Base-by-base conservation (phyloP, 2,113 vertebrate genomes). In the Sebastes fasciatus region DNA sequence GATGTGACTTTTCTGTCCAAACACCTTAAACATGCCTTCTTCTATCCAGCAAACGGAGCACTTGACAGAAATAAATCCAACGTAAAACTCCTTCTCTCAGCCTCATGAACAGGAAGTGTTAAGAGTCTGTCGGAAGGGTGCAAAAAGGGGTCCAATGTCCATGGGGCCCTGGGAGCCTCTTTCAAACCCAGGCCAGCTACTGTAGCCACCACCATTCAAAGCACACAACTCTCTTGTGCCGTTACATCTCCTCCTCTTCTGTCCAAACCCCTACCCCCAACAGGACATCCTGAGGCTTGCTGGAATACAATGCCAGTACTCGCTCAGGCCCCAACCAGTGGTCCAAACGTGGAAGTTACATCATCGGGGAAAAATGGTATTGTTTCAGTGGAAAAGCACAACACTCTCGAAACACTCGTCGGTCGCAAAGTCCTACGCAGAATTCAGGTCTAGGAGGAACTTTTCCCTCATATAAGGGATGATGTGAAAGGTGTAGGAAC, bases 271-370 rank as follows among this genome's bases (percentile, higher is more conserved):
- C 93, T 81, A 62, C 88, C 90, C 92, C 92, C 93, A 91, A 95
- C 98, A 99, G 98, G 98, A 99, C 97, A 99, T 99, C 98, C 98
- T 99, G 98, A 94, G 96, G 90, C 96, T 94, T 91, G 95, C 94
- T 96, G 95, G 97, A 98, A 96, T 94, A 99, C 97, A 98, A 98
- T 98, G 96, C 96, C 92, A 92, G 90, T 93, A 93, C 94, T 95
- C 92, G 86, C 90, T 87, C 89, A 82, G 91, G 85, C 93, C 84
- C 94, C 94, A 92, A 90, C 90, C 94, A 94, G 94, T 90, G 96
- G 92, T 95, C 95, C 95, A 92, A 96, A 95, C 92, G 93, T 96
- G 94, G 95, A 94, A 95, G 95, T 95, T 94, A 94, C 95, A 96
- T 96, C 95, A 96, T 91, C 70, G 52, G 82, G 79, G 80, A 95